Base-by-base conservation (phyloP, 2,113 vertebrate species). In the Epinephelus moara region DNA sequence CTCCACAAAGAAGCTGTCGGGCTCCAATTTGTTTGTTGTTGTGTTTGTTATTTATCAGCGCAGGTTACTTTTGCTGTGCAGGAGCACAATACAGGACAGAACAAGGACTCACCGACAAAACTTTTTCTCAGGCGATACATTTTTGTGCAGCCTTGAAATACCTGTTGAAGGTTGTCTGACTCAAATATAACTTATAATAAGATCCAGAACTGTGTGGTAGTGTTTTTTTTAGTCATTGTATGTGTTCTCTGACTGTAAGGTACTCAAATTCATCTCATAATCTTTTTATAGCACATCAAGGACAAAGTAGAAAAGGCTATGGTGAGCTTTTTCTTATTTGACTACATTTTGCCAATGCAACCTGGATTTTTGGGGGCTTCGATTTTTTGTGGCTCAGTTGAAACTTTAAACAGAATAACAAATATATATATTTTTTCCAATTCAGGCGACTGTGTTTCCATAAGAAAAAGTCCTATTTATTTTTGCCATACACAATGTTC, bases 11-110 rank as follows among this genome's bases (percentile, higher is more conserved):
- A 40, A 66, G 57, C 52, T 60, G 23, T 57, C 62, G 11, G 64
- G 64, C 70, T 75, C 3, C 66, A 60, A 66, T 78, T 66, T 45
- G 45, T 55, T 45, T 45, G 18, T 67, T 49, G 33, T 40, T 40
- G 21, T 13, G 23, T 25, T 52, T 59, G 59, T 73, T 68, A 27
- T 81, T 63, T 78, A n/a, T 57, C 6, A 42, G 49, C 12, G 13
- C 52, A 82, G 47, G 25, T 68, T 73, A 2, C 70, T 62, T 86
- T 30, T 18, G 19, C 11, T 15, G 23, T 33, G 72, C 45, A 70
- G n/a, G 11, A 53, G 33, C 49, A 59, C 25, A 42, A 25, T 6
- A 23, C 11, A 56, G 37, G n/a, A 27, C 55, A 4, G 57, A 73
- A 37, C 17, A 45, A 70, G 10, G 13, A 74, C 60, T 33, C 53